Conservation (phyloP, 2,888 invertebrate genomes). For the Tiliacea citrago region DNA sequence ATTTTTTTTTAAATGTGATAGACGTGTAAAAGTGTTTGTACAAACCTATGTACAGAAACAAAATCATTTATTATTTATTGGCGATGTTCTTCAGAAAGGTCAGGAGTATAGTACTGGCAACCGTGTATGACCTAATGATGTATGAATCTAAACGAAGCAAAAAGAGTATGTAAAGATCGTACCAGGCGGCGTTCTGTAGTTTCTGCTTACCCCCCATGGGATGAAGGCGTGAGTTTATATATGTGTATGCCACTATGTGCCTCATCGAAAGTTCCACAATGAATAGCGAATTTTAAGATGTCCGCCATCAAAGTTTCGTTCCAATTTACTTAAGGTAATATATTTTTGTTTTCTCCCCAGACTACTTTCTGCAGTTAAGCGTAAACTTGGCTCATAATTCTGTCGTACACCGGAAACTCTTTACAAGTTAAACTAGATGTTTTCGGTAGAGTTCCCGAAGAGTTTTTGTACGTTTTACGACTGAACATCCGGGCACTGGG, state of each 20-base stretch:
- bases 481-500: conserved; percentile 53
- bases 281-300: conserved; percentile 56
- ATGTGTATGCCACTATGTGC: background rate
- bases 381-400: conserved; percentile 85
- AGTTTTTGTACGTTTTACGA: conserved; percentile 80
- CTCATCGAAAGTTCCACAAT: conserved; percentile 44
- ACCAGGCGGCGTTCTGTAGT: background rate
- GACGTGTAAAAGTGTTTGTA: too few relatives aligned
- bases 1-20: too few relatives aligned
- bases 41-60: too few relatives aligned
- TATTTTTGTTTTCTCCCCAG: conserved; percentile 73
- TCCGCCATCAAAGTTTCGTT: conserved; percentile 52
- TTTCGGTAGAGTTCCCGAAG: conserved; percentile 75
- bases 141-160: background rate
- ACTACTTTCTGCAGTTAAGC: conserved; percentile 70
- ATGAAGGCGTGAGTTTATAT: background rate
- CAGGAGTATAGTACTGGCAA: background rate
- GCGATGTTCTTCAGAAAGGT: background rate
- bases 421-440: conserved; percentile 82
- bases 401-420: conserved; percentile 79
- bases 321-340: conserved; percentile 65
- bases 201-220: too few relatives aligned
- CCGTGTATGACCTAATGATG: background rate
- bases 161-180: too few relatives aligned
- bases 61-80: background rate